Conservation (phyloP, 2,888 invertebrate genomes). For the Apamea sordens region DNA sequence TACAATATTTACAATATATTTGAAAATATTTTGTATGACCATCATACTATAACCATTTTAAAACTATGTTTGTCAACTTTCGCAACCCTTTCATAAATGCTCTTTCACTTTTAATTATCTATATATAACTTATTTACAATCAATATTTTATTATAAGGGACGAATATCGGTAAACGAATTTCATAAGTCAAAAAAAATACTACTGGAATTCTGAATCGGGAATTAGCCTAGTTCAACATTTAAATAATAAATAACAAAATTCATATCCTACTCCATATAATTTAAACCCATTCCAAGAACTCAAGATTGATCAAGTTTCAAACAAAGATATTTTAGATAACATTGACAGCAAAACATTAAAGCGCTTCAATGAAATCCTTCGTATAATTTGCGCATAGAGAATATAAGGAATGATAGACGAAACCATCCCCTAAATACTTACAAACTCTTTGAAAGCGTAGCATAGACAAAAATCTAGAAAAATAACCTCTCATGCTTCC, state of each 20-base stretch:
- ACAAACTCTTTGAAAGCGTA: conserved; percentile 7
- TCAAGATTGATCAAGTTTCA: neutral
- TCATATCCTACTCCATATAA: neutral
- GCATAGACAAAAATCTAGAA: neutral
- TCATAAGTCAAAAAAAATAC: neutral
- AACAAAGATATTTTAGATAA: neutral
- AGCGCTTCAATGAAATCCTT: neutral
- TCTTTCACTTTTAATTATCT: conserved; percentile 44
- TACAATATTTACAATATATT: conserved; percentile 75
- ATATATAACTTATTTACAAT: conserved; percentile 44
- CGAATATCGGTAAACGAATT: neutral
- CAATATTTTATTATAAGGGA: neutral
- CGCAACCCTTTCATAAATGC: conserved; percentile 49
- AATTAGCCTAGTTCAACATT: neutral
- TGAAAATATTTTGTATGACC: conserved; percentile 75
- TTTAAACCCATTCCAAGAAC: neutral
- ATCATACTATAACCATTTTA: conserved; percentile 86
- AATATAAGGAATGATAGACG: neutral
- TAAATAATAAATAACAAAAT: conserved; percentile 11
- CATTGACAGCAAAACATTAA: neutral
- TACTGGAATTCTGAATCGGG: neutral
- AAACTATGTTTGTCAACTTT: conserved; percentile 33
- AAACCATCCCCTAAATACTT: neutral
- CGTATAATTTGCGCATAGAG: neutral
- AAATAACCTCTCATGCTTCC: conserved; percentile 65